Base-by-base conservation (phyloP, 2,797 vertebrate genomes). In the Vespertilio murinus region DNA sequence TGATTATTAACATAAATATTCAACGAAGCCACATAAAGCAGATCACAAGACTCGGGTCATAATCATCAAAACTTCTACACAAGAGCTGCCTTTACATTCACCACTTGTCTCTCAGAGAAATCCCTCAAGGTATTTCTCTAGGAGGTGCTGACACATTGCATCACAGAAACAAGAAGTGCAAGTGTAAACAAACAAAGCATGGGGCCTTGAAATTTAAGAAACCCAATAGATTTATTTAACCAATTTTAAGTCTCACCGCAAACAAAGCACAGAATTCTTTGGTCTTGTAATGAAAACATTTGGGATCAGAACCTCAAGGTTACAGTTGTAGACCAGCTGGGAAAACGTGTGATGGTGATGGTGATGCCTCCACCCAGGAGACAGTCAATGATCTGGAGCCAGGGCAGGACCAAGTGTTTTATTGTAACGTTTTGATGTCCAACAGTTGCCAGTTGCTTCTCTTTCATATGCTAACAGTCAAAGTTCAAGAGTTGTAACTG, bases 1-100 rank as follows among this genome's bases (percentile, higher is more conserved):
- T 42, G 38, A 71, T 28, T 59, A 4, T 83, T 89, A 82, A 7
- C 64, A 88, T 67, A 93, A 89, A 92, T 81, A 71, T 86, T 90
- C 33, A 7, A 35, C 0, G 25, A 70, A 67, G 2, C 25, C 45
- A 47, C 23, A n/a, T 30, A 40, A 81, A 85, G 42, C 38, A 80
- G 80, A 71, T 71, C 54, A 28, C 7, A 82, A 20, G 40, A 22
- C 7, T 77, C 5, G 59, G 42, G 42, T 45, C 0, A 0, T 42
- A 38, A 54, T 70, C 8, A 5, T 40, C 42, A 42, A 25, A 22
- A 77, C 0, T 38, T 38, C 67, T 67, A 6, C 45, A n/a, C 59
- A 81, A 67, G 8, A 91, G 1, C 14, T n/a, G 17, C 5, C 42
- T 94, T 30, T 42, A 38, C 25, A 10, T 40, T 87, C 80, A 75